Conservation (phyloP, 2,797 vertebrate genomes). For the Danio aesculapii region DNA sequence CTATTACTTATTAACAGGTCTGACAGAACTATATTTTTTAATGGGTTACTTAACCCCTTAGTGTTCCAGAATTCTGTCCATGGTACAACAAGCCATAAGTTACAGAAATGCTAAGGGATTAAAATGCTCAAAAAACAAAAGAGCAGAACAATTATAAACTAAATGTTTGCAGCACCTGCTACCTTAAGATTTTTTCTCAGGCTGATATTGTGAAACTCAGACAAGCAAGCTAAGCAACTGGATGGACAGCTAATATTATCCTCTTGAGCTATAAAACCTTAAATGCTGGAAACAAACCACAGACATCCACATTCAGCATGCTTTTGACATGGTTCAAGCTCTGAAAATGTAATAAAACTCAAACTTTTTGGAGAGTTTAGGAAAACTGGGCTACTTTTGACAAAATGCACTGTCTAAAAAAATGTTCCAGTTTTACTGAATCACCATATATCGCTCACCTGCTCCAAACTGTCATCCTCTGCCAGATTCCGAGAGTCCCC, state of each 20-base stretch:
- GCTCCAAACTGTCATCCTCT: conserved; percentile 86
- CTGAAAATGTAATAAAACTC: neutral
- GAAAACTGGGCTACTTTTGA: neutral
- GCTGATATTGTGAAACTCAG: conserved; percentile 1
- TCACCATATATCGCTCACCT: conserved; percentile 72
- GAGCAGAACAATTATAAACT: neutral
- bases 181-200: conserved; percentile 33
- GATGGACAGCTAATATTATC: neutral
- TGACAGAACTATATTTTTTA: neutral
- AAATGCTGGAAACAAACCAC: neutral
- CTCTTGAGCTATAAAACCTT: neutral
- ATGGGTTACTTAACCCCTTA: neutral
- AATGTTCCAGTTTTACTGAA: neutral
- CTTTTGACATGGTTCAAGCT: neutral
- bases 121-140: conserved; percentile 15
- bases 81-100: too few relatives aligned
- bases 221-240: conserved; percentile 1
- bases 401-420: neutral
- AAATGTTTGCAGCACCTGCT: conserved; percentile 53
- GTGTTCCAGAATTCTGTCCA: too few relatives aligned
- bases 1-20: neutral
- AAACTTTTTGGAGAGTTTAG: neutral
- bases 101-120: too few relatives aligned
- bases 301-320: neutral
- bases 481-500: conserved; percentile 83